Conservation (phyloP, 2,797 vertebrate genomes). For the Acropternis orthonyx region DNA sequence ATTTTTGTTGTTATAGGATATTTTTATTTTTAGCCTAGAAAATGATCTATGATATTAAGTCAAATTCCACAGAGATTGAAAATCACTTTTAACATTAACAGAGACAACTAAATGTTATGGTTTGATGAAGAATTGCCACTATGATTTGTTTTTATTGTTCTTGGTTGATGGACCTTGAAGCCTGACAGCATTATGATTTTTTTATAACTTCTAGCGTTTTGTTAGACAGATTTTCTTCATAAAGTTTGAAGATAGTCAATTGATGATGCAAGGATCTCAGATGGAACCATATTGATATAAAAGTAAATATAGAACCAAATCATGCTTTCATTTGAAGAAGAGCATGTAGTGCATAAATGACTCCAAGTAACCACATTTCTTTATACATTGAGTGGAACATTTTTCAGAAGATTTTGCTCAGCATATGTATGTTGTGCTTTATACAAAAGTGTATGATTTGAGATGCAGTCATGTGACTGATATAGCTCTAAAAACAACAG, state of each 20-base stretch:
- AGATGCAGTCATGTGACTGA: not conserved
- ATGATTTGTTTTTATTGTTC: not conserved
- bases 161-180: not conserved
- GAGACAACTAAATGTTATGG: not conserved
- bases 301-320: conserved; percentile 1
- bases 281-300: not conserved
- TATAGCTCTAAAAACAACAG: not conserved
- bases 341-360: not conserved
- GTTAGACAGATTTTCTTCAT: not conserved
- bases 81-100: not conserved
- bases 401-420: not conserved
- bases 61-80: not conserved
- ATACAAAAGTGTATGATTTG: not conserved
- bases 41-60: not conserved
- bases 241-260: not conserved
- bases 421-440: not conserved
- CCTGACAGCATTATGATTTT: not conserved
- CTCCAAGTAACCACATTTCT: not conserved
- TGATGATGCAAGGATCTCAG: not conserved
- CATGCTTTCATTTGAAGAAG: not conserved
- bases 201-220: not conserved
- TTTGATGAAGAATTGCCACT: not conserved
- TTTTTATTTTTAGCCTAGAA: not conserved
- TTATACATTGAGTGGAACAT: not conserved
- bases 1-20: not conserved